phyloP scores from a whole-genome alignment of 2,797 vertebrate genomes.

The Anguilla anguilla region DNA sequence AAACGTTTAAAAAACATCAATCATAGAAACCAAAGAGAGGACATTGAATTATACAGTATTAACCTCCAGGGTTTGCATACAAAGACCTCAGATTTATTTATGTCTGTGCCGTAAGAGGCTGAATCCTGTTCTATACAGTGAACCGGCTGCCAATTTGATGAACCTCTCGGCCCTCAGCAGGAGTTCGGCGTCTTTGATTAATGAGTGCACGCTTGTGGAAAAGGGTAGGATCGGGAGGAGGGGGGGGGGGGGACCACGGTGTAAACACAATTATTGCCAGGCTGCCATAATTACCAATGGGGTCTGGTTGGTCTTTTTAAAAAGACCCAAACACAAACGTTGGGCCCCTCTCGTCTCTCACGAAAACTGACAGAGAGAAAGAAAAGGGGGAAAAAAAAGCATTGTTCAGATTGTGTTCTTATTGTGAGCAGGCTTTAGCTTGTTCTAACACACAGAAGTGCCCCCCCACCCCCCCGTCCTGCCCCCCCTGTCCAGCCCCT shows the following conservation, averaged over 20 bases:
- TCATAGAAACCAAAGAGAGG: conserved; percentile 90
- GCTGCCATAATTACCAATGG: conserved; percentile 48
- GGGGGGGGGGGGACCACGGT: conserved; percentile 38
- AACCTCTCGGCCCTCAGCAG: conserved; percentile 80
- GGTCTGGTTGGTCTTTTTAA: conserved; percentile 36
- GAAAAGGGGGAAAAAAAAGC: conserved; percentile 5
- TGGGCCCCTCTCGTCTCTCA: not conserved
- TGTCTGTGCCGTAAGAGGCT: conserved; percentile 73
- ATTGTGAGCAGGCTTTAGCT: not conserved
- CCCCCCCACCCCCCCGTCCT: not conserved
- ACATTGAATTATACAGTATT: conserved; percentile 94
- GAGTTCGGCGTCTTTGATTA: conserved; percentile 77
- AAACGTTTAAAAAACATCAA: conserved; percentile 47
- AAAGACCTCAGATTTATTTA: conserved; percentile 81
- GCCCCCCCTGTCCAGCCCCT: not conserved
- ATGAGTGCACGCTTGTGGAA: conserved; percentile 70
- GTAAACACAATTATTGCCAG: conserved; percentile 59
- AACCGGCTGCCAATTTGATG: conserved; percentile 80
- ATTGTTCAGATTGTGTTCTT: conserved; percentile 48
- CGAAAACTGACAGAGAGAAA: conserved; percentile 49
- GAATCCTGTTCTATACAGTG: conserved; percentile 75
- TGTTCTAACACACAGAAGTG: not conserved
- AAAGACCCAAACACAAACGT: not conserved
- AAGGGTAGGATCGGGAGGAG: conserved; percentile 57
- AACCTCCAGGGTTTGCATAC: conserved; percentile 94